Evolutionary conservation across 2,888 invertebrate genomes (phyloP).

Genomic region (Antheraea yamamai): DNA sequence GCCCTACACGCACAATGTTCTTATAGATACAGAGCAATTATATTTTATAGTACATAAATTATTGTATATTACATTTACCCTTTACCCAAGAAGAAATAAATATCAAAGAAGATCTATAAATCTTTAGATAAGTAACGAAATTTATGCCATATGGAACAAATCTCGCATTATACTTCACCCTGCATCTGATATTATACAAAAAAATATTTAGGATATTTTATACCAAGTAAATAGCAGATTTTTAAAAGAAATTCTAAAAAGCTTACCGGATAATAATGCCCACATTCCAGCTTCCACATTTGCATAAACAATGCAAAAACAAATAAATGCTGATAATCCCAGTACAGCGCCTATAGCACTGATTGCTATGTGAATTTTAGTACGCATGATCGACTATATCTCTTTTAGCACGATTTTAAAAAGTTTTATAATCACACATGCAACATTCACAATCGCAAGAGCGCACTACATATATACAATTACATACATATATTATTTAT

Average conservation of each 20-base stretch:
- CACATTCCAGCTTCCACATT: conserved; percentile 77
- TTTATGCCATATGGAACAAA: not conserved
- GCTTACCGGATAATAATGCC: conserved; percentile 73
- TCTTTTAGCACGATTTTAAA: not conserved
- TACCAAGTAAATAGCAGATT: not conserved
- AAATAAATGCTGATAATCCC: conserved; percentile 72
- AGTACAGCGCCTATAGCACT: conserved; percentile 64
- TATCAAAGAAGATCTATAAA: no score
- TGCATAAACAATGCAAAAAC: conserved; percentile 73
- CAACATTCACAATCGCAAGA: not conserved
- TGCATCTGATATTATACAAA: not conserved
- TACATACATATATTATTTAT: not conserved
- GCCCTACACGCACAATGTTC: not conserved
- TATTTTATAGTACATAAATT: no score
- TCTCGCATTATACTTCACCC: not conserved
- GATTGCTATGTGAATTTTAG: conserved; percentile 68
- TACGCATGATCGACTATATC: conserved; percentile 55
- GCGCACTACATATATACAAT: not conserved
- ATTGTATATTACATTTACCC: not conserved
- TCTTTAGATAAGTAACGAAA: not conserved
- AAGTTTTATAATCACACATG: not conserved
- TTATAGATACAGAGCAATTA: not conserved
- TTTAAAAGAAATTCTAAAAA: not conserved
- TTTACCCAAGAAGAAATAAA: no score
- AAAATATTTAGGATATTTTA: not conserved